These are phyloP conservation scores for Monopis laevigella DNA, from an alignment of 2,888 invertebrate species.

Conservation along the genomic window DNA sequence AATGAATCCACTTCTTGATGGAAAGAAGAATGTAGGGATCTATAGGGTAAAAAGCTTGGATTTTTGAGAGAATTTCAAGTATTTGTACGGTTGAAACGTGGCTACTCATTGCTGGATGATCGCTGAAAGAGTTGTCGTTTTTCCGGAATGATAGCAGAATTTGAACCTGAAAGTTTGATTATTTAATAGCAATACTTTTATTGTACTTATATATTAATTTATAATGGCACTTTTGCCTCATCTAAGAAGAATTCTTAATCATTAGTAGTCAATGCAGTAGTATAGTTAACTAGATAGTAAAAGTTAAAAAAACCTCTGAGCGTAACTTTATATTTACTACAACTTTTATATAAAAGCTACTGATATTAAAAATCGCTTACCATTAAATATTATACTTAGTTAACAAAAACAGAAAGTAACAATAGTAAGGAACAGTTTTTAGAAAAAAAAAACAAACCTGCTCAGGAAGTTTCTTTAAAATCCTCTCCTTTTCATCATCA, in stretches of 20 bases:
- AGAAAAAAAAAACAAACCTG: constrained; percentile 60
- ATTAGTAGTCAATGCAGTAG: no score
- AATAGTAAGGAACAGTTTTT: no score
- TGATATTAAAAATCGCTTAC: no score
- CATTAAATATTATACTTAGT: no score
- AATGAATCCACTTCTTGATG: constrained; percentile 70
- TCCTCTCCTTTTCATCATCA: constrained; percentile 54
- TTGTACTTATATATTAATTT: no score
- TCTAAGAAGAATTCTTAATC: no score
- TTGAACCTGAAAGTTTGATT: constrained; percentile 57
- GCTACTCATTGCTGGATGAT: constrained; percentile 71
- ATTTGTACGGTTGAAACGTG: constrained; percentile 69
- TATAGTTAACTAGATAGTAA: no score
- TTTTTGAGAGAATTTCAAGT: constrained; percentile 67
- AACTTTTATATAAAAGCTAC: no score
- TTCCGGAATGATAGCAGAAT: constrained; percentile 70
- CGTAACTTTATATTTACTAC: no score
- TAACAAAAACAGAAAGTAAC: no score
- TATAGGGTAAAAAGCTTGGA: constrained; percentile 69
- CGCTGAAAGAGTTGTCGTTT: constrained; percentile 73
- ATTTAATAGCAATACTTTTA: neutral
- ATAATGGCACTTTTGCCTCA: no score
- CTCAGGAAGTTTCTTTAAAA: constrained; percentile 63
- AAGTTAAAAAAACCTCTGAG: no score
- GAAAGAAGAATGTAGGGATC: constrained; percentile 69